phyloP scores from a whole-genome alignment of 2,113 vertebrate species.

The Pteropus alecto region DNA sequence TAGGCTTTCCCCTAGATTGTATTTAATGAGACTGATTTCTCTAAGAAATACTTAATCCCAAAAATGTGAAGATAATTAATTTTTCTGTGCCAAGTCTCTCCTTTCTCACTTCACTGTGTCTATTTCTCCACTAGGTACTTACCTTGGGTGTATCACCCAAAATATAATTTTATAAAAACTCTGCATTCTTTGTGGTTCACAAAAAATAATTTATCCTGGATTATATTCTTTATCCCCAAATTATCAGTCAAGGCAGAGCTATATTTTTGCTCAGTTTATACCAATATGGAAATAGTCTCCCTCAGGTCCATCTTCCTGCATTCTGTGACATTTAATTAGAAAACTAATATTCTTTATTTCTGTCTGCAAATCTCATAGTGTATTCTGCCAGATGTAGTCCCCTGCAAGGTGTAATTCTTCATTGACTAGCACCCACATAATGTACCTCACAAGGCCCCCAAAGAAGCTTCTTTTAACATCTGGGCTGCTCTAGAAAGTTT shows the following conservation, averaged over 20 bases:
- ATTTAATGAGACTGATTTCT: slow-evolving; percentile 33
- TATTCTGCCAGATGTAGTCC: background rate
- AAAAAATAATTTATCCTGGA: background rate
- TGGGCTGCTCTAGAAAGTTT: background rate
- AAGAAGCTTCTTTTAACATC: background rate
- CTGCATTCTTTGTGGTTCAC: background rate
- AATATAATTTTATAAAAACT: background rate
- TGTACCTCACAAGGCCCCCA: background rate
- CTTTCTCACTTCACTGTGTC: background rate
- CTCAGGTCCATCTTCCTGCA: background rate
- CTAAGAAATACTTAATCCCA: background rate
- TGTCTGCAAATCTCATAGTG: background rate
- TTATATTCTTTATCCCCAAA: background rate
- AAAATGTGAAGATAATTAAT: background rate
- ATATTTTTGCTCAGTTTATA: background rate
- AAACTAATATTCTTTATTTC: background rate
- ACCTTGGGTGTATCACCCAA: background rate
- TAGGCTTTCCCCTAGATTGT: background rate
- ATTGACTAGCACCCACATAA: background rate
- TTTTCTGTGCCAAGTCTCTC: background rate
- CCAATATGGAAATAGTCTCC: background rate
- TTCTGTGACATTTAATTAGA: background rate
- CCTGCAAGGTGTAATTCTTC: background rate
- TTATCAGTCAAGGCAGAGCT: background rate
- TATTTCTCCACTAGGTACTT: background rate